Conservation (phyloP, 1,140 invertebrate genomes). For the Wiebesia pumilae region DNA sequence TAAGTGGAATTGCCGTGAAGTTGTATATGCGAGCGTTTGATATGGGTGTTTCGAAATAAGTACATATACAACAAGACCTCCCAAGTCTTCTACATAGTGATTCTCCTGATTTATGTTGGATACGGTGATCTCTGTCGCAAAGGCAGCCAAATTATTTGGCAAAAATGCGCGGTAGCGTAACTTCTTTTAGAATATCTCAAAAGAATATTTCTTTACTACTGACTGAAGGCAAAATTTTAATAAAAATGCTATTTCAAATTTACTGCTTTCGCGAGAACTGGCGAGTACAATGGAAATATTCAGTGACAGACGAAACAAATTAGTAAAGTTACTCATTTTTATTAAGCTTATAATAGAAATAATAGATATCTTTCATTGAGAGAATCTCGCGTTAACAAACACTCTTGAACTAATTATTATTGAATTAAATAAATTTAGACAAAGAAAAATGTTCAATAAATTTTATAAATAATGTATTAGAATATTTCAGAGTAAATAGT, state of each 20-base stretch:
- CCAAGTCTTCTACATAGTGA: neutral
- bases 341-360: too few relatives aligned
- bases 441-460: neutral
- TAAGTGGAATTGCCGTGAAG: neutral
- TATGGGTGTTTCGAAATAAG: conserved; percentile 6
- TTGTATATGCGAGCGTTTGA: neutral
- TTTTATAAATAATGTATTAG: too few relatives aligned
- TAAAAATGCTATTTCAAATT: neutral
- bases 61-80: conserved; percentile 9
- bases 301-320: too few relatives aligned
- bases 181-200: neutral
- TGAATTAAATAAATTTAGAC: neutral
- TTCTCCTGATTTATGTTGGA: neutral
- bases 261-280: neutral
- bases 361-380: too few relatives aligned
- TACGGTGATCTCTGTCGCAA: neutral
- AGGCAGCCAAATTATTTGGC: conserved; percentile 1
- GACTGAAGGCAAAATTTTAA: neutral
- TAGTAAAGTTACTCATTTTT: too few relatives aligned
- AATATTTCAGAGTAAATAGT: too few relatives aligned
- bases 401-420: neutral
- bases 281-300: neutral
- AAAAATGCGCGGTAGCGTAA: neutral
- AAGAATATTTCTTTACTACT: neutral
- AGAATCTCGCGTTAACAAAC: too few relatives aligned